Base-by-base conservation (phyloP, 1,140 invertebrate species). In the Conus ventricosus region DNA sequence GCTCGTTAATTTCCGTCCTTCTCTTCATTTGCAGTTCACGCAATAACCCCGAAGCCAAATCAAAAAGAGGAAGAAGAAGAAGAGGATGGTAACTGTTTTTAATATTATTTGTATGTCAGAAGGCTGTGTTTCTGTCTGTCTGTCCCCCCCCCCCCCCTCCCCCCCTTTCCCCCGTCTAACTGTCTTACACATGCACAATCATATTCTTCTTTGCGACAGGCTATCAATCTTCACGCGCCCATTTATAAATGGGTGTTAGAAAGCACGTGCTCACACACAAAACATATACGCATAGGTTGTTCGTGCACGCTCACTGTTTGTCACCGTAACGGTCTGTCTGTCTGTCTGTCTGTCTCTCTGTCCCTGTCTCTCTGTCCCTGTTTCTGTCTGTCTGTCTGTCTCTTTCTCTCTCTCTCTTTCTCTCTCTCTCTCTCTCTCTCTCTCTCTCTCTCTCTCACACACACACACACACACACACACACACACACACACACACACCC, bases 11-110 rank as follows among this genome's bases (percentile, higher is more conserved):
- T 39, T 39, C 39, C 39, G 39, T 39, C 39, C 39, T 39, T 39
- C 39, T 23, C 67, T 71, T 71, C 23, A n/a, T 84, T 39, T 84
- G 54, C 90, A 95, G 93, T 94, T 54, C 93, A 94, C 91, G 91
- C 92, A 17, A 91, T 94, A 63, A 90, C 94, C 51, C 92, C 93
- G 27, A 95, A 95, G 89, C 94, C 94, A 27, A 95, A 95, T 85
- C 90, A 94, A 90, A 93, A 94, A 88, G 91, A 92, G 83, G 92
- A 94, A 88, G 92, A 93, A 67, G 92, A 92, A 23, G 92, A 94
- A 92, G 93, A 93, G 89, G 93, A 94, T 89, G 81, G 94, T 94
- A 91, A 71, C 0, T 15, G 67, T 17, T 39, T 39, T 39, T 39
- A 3, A 39, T 39, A 39, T 39, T 39, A 3, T 3, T 39, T 23